Base-by-base conservation (phyloP, 2,888 invertebrate genomes). In the Stenichneumon culpator region DNA sequence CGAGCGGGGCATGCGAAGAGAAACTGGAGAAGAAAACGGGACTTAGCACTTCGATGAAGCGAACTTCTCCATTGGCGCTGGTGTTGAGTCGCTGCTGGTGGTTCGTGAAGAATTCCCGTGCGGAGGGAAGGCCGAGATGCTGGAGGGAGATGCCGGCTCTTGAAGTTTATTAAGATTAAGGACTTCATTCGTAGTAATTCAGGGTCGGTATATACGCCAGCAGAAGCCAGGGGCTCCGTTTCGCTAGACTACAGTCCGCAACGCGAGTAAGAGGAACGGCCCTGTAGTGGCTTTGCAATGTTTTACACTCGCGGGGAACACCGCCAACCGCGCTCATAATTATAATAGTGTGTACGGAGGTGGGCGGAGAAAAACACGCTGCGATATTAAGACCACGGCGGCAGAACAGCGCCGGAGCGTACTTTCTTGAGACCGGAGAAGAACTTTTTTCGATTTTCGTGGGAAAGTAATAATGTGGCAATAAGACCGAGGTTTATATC, bases 101-200 rank as follows among this genome's bases (percentile, higher is more conserved):
- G 28, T 79, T 65, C 68, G 47, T 36, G 68, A 72, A 69, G 57
- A 63, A 65, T 84, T 68, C 54, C 25, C 14, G 57, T 11, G 44
- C 70, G 54, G 50, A 81, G 74, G 72, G 72, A 70, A 81, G 69
- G 65, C 60, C 54, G 63, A 67, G 54, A 72, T 67, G 72, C 67
- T 50, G 47, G 75, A 57, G 82, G 9, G 74, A 65, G 65, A 67
- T 79, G 54, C 79, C 32, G 83, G 89, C 86, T 85, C 89, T 87
- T 91, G 91, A 92, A 93, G 93, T 93, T 93, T 93, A 93, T 93
- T 93, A 93, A 93, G 93, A 93, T 93, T 92, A 93, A 93, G 91
- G 89, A 91, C 92, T 92, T 92, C 89, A 92, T 93, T 93, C 92
- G 89, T 89, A 90, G 92, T 91, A 91, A 93, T 91, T 91, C 87